phyloP scores from a whole-genome alignment of 2,888 invertebrate species.

The Acanthacorydalis orientalis region DNA sequence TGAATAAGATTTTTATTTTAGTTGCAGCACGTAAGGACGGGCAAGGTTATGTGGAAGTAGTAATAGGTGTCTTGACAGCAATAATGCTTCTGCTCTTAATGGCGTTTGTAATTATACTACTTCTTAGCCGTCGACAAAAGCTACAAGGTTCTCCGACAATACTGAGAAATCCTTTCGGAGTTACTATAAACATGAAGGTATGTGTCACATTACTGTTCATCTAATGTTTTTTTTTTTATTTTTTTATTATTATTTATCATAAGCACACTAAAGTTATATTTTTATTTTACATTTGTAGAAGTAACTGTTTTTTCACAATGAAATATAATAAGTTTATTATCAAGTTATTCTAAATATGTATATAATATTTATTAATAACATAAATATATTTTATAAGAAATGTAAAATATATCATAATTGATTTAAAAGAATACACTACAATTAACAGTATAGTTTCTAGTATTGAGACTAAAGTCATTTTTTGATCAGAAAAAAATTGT shows the following conservation, averaged over 20 bases:
- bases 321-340: too few species aligned
- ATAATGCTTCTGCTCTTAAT: slow-evolving; percentile 44
- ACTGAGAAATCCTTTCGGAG: slow-evolving; percentile 41
- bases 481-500: too few species aligned
- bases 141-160: slow-evolving; percentile 42
- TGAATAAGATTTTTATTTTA: slow-evolving; percentile 15
- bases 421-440: too few species aligned
- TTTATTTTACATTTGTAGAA: too few species aligned
- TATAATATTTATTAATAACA: too few species aligned
- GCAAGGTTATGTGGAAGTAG: slow-evolving; percentile 39
- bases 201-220: slow-evolving; percentile 6
- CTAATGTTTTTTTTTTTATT: neutral
- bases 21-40: slow-evolving; percentile 38
- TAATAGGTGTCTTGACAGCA: slow-evolving; percentile 46
- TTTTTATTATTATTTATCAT: too few species aligned
- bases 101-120: slow-evolving; percentile 42
- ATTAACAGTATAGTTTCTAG: too few species aligned
- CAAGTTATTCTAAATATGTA: too few species aligned
- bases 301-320: too few species aligned
- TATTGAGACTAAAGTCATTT: too few species aligned
- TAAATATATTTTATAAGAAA: neutral
- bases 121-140: slow-evolving; percentile 40
- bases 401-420: too few species aligned
- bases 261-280: too few species aligned
- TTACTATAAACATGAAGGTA: slow-evolving; percentile 52